Conservation (phyloP, 2,797 vertebrate species). For the Pseudochaenichthys georgianus region DNA sequence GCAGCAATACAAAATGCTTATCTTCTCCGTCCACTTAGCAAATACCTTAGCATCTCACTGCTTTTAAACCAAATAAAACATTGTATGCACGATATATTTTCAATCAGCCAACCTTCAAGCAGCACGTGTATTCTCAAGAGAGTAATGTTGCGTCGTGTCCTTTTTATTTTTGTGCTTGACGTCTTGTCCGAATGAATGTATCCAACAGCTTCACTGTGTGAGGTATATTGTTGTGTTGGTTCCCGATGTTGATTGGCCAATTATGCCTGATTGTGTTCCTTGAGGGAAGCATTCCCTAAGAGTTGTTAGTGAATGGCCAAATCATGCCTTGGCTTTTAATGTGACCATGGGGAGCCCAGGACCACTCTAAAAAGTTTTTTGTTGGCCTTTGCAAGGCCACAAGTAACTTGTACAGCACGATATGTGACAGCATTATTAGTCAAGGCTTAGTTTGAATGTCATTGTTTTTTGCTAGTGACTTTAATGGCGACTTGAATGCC, state of each 20-base stretch:
- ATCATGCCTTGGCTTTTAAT: slow-evolving; percentile 79
- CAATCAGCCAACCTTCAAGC: slow-evolving; percentile 14
- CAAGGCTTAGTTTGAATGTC: slow-evolving; percentile 76
- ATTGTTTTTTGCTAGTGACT: slow-evolving; percentile 71
- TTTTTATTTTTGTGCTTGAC: slow-evolving; percentile 50
- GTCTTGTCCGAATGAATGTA: slow-evolving; percentile 44
- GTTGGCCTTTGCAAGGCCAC: slow-evolving; percentile 63
- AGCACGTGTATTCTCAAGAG: slow-evolving; percentile 16
- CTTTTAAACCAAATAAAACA: neutral
- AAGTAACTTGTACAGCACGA: slow-evolving; percentile 55
- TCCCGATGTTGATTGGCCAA: slow-evolving; percentile 80
- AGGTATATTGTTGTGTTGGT: slow-evolving; percentile 75
- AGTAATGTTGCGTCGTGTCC: neutral
- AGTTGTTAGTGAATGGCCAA: slow-evolving; percentile 75
- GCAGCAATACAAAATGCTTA: too few species aligned
- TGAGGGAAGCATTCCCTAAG: slow-evolving; percentile 73
- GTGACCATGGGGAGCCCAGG: slow-evolving; percentile 69
- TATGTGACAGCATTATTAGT: slow-evolving; percentile 69
- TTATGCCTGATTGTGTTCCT: slow-evolving; percentile 83
- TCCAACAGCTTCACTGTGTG: slow-evolving; percentile 68
- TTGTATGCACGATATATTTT: neutral
- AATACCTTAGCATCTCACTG: neutral
- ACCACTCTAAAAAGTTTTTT: slow-evolving; percentile 69
- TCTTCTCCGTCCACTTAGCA: neutral
- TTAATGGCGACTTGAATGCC: slow-evolving; percentile 63